Conservation (phyloP, 2,113 vertebrate genomes). For the Excalfactoria chinensis region DNA sequence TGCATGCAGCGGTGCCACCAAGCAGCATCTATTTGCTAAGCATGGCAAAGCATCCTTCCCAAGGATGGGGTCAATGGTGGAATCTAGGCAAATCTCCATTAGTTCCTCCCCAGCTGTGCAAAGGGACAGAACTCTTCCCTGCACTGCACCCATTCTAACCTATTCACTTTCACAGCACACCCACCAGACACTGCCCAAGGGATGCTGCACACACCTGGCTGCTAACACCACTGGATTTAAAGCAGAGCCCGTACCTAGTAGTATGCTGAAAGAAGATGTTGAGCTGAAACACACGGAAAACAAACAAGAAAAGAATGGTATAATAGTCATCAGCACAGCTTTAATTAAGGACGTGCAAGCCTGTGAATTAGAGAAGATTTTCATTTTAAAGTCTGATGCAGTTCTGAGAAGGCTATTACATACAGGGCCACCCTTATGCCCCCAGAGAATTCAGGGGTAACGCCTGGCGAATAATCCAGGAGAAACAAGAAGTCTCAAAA, state of each 20-base stretch:
- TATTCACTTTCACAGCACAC: background rate
- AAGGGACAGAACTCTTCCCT: background rate
- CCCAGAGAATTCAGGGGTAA: background rate
- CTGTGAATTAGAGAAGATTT: background rate
- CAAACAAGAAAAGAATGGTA: too few species aligned
- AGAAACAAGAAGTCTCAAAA: background rate
- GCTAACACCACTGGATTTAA: background rate
- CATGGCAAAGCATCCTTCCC: background rate
- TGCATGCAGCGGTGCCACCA: background rate
- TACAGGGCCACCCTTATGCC: background rate
- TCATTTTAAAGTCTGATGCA: background rate
- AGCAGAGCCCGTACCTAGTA: background rate
- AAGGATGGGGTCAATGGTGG: accelerated
- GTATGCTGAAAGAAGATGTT: background rate
- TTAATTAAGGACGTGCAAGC: background rate
- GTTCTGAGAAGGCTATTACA: background rate
- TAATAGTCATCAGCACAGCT: background rate
- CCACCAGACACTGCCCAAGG: background rate
- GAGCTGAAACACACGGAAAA: background rate
- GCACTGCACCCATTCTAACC: background rate
- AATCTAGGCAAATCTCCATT: accelerated
- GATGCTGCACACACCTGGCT: background rate
- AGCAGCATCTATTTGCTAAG: background rate
- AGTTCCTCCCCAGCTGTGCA: background rate
- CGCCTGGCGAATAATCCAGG: background rate